These are phyloP conservation scores for Lemur catta DNA, from an alignment of 2,797 vertebrate species.

Conservation along the genomic window DNA sequence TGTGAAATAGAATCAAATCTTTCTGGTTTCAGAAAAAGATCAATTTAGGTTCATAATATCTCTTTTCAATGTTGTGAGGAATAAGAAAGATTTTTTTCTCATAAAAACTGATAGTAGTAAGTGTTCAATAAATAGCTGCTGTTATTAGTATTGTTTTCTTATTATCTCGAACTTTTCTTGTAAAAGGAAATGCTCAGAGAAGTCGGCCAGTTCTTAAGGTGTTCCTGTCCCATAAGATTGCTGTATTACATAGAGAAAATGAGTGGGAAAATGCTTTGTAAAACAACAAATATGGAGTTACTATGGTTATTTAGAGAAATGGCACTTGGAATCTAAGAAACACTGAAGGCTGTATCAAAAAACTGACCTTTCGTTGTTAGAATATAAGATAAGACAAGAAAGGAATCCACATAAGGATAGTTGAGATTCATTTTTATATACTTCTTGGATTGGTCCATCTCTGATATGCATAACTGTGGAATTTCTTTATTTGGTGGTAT, in stretches of 20 bases:
- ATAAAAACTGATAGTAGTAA: background rate
- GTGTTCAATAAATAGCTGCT: background rate
- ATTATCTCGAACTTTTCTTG: background rate
- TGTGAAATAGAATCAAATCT: background rate
- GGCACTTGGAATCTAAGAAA: background rate
- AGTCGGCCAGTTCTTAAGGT: background rate
- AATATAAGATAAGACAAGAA: background rate
- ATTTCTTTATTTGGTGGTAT: background rate
- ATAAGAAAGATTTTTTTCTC: background rate
- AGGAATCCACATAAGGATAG: background rate
- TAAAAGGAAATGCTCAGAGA: constrained; percentile 45
- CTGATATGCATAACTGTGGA: background rate
- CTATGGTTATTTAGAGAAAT: constrained; percentile 26
- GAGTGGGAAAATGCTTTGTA: background rate
- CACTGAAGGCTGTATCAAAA: background rate
- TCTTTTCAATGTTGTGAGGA: background rate
- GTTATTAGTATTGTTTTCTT: background rate
- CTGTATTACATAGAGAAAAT: background rate
- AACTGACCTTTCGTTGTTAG: background rate
- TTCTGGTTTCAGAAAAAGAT: constrained; percentile 6
- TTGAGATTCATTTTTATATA: background rate
- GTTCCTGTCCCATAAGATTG: background rate
- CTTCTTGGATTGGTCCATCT: background rate
- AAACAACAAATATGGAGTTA: background rate
- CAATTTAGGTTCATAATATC: background rate